Conservation (phyloP, 2,888 invertebrate species). For the Junonia oenone region DNA sequence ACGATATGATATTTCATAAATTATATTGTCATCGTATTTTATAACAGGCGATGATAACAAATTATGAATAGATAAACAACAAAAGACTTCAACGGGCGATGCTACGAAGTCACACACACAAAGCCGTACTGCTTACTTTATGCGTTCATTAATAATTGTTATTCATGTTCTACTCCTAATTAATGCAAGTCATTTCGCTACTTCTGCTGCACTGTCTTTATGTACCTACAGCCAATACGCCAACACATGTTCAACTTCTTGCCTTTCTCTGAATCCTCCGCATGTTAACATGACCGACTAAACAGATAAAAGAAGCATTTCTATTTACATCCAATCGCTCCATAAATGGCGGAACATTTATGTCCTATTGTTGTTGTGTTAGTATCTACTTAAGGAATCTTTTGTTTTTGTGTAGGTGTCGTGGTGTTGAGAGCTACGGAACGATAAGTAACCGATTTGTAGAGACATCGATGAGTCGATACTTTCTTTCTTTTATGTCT, state of each 20-base stretch:
- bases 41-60: neutral
- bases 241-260: constrained; percentile 35
- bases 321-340: constrained; percentile 38
- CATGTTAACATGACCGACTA: constrained; percentile 46
- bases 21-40: constrained; percentile 22
- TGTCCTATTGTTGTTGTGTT: constrained; percentile 31
- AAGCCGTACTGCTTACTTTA: constrained; percentile 15
- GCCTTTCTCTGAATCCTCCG: constrained; percentile 49
- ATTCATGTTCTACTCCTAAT: neutral
- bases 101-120: constrained; percentile 32
- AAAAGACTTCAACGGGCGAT: constrained; percentile 62
- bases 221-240: constrained; percentile 26
- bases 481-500: constrained; percentile 5
- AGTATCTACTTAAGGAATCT: constrained; percentile 14
- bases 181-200: constrained; percentile 33
- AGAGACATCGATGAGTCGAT: constrained; percentile 1
- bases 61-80: constrained; percentile 26
- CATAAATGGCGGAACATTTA: constrained; percentile 34
- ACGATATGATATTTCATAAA: constrained; percentile 29
- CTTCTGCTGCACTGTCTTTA: constrained; percentile 27
- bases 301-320: constrained; percentile 35
- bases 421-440: constrained; percentile 5
- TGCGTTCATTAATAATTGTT: constrained; percentile 14
- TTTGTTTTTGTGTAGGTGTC: constrained; percentile 20
- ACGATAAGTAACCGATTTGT: constrained; percentile 8